Conservation (phyloP, 2,797 vertebrate species). For the Acanthurus tractus region DNA sequence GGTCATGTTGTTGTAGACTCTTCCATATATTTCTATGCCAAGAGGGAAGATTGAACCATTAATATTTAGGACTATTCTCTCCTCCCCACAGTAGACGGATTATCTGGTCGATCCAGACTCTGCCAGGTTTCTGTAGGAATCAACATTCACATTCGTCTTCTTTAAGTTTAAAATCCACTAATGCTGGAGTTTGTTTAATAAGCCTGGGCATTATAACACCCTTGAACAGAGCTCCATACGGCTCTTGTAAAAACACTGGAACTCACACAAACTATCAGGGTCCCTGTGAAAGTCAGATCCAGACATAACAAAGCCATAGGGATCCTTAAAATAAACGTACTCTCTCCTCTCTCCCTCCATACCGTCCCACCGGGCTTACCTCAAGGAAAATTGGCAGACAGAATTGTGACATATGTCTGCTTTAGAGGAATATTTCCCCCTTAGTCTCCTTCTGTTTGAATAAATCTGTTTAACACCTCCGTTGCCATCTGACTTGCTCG, state of each 20-base stretch:
- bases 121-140: slow-evolving; percentile 17
- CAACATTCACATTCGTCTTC: slow-evolving; percentile 43
- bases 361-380: slow-evolving; percentile 61
- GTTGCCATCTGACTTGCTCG: slow-evolving; percentile 44
- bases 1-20: slow-evolving; percentile 40
- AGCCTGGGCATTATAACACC: slow-evolving; percentile 22
- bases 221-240: slow-evolving; percentile 35
- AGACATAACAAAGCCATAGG: slow-evolving; percentile 67
- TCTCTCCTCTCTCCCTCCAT: slow-evolving; percentile 39
- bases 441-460: slow-evolving; percentile 72
- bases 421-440: slow-evolving; percentile 69
- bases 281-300: slow-evolving; percentile 75
- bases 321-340: slow-evolving; percentile 77
- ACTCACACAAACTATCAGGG: slow-evolving; percentile 45
- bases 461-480: slow-evolving; percentile 76
- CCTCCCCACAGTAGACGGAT: slow-evolving; percentile 20
- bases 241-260: slow-evolving; percentile 38
- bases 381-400: slow-evolving; percentile 72
- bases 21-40: slow-evolving; percentile 34
- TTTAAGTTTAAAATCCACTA: slow-evolving; percentile 40
- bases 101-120: slow-evolving; percentile 30
- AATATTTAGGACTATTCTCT: slow-evolving; percentile 47
- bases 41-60: slow-evolving; percentile 53
- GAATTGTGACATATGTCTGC: slow-evolving; percentile 77
- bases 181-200: slow-evolving; percentile 48